Percentiles rank a stretch among this genome's conserved stretches.
Evolutionary conservation across 2,113 vertebrate species (phyloP).

Genomic region (Syngnathus typhle): DNA sequence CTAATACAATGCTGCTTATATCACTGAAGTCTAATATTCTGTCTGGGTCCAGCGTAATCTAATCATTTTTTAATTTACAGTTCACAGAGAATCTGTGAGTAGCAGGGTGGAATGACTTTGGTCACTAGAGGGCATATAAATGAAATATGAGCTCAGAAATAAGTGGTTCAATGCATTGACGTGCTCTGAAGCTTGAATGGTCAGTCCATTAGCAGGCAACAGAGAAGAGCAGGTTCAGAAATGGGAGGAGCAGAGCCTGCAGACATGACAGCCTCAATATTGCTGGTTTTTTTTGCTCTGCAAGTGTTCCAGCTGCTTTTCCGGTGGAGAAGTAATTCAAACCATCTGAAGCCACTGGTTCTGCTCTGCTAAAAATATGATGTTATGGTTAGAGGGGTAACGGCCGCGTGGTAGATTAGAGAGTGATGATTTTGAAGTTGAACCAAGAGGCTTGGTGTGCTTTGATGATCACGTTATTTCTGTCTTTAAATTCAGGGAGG

Average conservation of each 20-base stretch:
- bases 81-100: background rate
- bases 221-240: slow-evolving; percentile 2
- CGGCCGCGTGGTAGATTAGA: background rate
- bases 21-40: background rate
- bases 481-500: background rate
- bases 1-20: slow-evolving; percentile 18
- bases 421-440: background rate
- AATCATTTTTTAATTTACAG: too few species aligned
- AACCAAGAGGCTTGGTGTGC: background rate
- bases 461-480: background rate
- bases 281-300: slow-evolving; percentile 16
- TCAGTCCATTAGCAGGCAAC: slow-evolving; percentile 12
- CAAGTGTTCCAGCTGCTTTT: slow-evolving; percentile 24
- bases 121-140: background rate
- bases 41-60: background rate
- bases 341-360: slow-evolving; percentile 11
- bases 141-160: background rate
- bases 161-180: background rate
- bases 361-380: slow-evolving; percentile 5
- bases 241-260: slow-evolving; percentile 4
- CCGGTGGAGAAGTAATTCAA: slow-evolving; percentile 15
- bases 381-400: background rate
- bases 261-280: slow-evolving; percentile 8
- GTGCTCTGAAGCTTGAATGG: slow-evolving; percentile 10
- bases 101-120: background rate